Conservation (phyloP, 2,888 invertebrate genomes). For the Pantelozetes paolii region DNA sequence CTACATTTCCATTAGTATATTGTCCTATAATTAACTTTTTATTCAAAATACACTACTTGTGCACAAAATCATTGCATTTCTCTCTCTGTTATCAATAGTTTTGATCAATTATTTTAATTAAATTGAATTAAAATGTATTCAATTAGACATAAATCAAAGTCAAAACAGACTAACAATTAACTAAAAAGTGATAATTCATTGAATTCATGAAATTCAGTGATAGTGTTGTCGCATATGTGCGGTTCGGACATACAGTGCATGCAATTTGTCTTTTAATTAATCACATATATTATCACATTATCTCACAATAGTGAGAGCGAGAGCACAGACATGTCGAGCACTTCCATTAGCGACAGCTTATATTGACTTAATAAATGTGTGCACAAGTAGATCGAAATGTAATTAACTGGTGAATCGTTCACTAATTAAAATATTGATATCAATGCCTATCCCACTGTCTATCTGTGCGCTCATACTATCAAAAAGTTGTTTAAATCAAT, state of each 20-base stretch:
- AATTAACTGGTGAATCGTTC: not conserved
- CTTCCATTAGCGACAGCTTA: constrained; percentile 12
- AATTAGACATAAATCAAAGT: constrained; percentile 5
- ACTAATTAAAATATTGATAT: constrained; percentile 4
- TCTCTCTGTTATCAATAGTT: not conserved
- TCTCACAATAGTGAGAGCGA: not conserved
- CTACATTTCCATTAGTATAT: not conserved
- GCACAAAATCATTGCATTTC: not conserved
- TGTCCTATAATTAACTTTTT: not conserved
- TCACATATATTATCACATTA: constrained; percentile 27
- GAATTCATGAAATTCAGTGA: not conserved
- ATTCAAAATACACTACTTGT: not conserved
- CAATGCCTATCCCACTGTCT: too few relatives aligned
- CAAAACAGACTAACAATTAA: not conserved
- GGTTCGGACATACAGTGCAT: not conserved
- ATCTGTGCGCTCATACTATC: not conserved
- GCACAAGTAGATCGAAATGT: not conserved
- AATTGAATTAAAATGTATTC: constrained; percentile 13
- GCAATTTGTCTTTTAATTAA: constrained; percentile 29
- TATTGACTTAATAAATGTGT: not conserved
- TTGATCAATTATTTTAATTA: not conserved
- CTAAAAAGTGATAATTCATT: not conserved
- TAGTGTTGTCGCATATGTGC: not conserved
- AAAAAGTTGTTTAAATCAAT: too few relatives aligned
- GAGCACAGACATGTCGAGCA: constrained; percentile 9